Evolutionary conservation across 2,113 vertebrate species (phyloP), one percentile per base, ranked within the genome.

Genomic region (Nycticebus coucang): DNA sequence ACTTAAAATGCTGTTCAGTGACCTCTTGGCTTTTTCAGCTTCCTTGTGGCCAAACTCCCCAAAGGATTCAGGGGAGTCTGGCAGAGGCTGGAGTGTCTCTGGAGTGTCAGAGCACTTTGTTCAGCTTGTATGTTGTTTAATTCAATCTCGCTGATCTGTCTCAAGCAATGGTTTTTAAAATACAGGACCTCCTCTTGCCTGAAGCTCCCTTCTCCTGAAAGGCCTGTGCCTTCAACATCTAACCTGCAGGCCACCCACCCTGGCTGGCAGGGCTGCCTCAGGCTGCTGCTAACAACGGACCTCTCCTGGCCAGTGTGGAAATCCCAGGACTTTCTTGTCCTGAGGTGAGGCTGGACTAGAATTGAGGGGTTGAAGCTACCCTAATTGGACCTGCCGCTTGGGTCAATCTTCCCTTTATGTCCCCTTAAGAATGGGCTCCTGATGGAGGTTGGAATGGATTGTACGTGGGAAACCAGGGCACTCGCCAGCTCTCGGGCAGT

Each of bases 261-360:
- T 81, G 21, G n/a, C 0, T 33, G 50, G n/a, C 28, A 13, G 24
- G 9, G 2, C 37, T 89, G 86, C 26, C 45, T 4, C 4, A 15
- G 53, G 69, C 66, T 72, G 24, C 60, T 4, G 7, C n/a, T 64
- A 30, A 66, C 6, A 4, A n/a, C 0, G 7, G 10, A 7, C 5
- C 4, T 21, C 7, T 95, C 24, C 78, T 50, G 7, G 10, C 41
- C 3, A 24, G 72, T 60, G 71, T 74, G 53, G n/a, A 53, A 53
- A 33, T 50, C 59, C 11, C 0, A 0, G 62, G 7, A 0, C 6
- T 0, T 8, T 41, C 35, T 45, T 45, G 1, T 75, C 55, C 53
- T 14, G 15, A 15, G 4, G 28, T 55, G 41, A 45, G 0, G 12
- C 6, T 35, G 26, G 30, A 19, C 50, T 79, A 37, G 53, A 78